phyloP scores from a whole-genome alignment of 2,113 vertebrate genomes.

The Marmota monax region DNA sequence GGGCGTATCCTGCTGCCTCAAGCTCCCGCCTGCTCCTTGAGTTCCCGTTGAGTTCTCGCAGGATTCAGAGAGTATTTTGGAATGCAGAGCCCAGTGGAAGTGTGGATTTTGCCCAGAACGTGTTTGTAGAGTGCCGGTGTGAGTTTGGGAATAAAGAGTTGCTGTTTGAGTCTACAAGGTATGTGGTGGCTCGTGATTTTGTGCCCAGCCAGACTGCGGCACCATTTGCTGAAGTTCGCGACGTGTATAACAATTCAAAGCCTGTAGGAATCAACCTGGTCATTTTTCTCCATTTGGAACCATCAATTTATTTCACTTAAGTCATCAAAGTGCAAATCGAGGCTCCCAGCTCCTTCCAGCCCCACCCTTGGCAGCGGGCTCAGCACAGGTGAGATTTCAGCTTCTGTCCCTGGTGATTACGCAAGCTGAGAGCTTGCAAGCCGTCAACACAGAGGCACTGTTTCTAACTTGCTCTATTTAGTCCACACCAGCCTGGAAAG shows the following conservation, averaged over 20 bases:
- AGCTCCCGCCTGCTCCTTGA: no score
- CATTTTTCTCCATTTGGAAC: not conserved
- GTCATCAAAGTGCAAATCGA: not conserved
- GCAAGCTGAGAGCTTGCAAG: not conserved
- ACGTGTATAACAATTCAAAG: not conserved
- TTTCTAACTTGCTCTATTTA: not conserved
- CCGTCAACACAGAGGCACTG: not conserved
- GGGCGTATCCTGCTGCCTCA: no score
- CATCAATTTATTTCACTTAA: conserved; percentile 23
- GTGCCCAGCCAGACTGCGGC: no score
- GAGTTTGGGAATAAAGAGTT: no score
- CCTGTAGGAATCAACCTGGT: not conserved
- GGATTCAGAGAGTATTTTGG: no score
- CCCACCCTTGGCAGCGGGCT: not conserved
- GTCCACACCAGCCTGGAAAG: not conserved
- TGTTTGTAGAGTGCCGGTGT: no score
- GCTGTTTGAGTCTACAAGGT: no score
- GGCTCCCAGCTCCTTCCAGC: not conserved
- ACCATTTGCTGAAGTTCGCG: not conserved
- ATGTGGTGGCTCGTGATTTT: no score
- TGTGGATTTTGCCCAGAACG: no score
- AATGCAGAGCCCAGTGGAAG: no score
- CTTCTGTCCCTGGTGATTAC: not conserved
- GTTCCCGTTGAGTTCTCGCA: no score
- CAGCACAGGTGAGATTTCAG: not conserved